Evolutionary conservation across 2,888 invertebrate species (phyloP).

Genomic region (Polyommatus iphigenia): DNA sequence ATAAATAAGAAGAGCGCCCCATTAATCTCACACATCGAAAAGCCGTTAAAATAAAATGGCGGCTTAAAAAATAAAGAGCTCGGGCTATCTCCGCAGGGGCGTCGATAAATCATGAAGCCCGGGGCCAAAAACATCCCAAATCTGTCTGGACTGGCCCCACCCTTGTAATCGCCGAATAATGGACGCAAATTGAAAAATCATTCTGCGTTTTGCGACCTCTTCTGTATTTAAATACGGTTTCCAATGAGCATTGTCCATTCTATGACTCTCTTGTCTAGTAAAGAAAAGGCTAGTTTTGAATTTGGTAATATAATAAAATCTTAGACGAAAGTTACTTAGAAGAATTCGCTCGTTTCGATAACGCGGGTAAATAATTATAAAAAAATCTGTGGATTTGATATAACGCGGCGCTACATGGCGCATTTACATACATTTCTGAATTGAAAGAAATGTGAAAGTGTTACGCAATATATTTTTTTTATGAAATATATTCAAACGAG

Average conservation of each 20-base stretch:
- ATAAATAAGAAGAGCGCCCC: slow-evolving; percentile 31
- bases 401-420: too few relatives aligned
- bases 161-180: slow-evolving; percentile 78
- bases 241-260: neutral
- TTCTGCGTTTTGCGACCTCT: slow-evolving; percentile 46
- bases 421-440: too few relatives aligned
- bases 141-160: slow-evolving; percentile 65
- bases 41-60: slow-evolving; percentile 62
- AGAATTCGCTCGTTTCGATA: too few relatives aligned
- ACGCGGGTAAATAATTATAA: too few relatives aligned
- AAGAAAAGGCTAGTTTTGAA: neutral
- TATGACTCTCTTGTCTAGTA: too few relatives aligned
- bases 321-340: too few relatives aligned
- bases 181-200: slow-evolving; percentile 75
- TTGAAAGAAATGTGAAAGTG: too few relatives aligned
- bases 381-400: too few relatives aligned
- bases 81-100: slow-evolving; percentile 51
- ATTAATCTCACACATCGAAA: slow-evolving; percentile 57
- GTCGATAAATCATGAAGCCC: slow-evolving; percentile 69
- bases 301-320: too few relatives aligned
- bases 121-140: slow-evolving; percentile 63
- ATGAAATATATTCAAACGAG: too few relatives aligned
- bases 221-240: slow-evolving; percentile 1
- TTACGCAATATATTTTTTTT: too few relatives aligned
- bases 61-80: slow-evolving; percentile 65